Percentiles rank a stretch among this genome's conserved stretches.
These are phyloP conservation scores for Pararge aegeria DNA, from an alignment of 1,140 invertebrate species.

Conservation along the genomic window DNA sequence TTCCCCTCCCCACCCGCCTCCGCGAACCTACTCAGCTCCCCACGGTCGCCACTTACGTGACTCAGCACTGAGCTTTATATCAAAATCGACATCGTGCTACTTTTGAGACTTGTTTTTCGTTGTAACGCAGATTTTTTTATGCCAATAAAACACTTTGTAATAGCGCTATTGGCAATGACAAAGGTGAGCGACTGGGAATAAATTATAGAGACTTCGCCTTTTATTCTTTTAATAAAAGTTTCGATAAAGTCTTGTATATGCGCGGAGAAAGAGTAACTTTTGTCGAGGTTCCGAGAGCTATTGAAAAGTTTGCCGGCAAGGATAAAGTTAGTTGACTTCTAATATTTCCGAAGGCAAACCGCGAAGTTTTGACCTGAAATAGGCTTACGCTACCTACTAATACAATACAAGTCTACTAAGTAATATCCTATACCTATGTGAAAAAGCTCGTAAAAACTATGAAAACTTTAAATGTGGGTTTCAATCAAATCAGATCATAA, in stretches of 20 bases:
- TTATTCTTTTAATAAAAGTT: constrained; percentile 50
- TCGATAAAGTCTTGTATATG: constrained; percentile 5
- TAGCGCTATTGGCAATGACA: constrained; percentile 50
- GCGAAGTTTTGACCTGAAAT: constrained; percentile 25
- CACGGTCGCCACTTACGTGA: constrained; percentile 58
- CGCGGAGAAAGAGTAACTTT: constrained; percentile 32
- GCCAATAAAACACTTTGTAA: constrained; percentile 57
- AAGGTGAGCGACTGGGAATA: constrained; percentile 52
- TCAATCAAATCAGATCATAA: too few relatives aligned
- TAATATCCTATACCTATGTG: too few relatives aligned
- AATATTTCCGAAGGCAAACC: constrained; percentile 28
- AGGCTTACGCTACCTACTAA: constrained; percentile 14
- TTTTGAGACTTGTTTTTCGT: constrained; percentile 62
- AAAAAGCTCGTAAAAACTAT: too few relatives aligned
- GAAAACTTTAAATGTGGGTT: too few relatives aligned
- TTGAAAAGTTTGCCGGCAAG: constrained; percentile 30
- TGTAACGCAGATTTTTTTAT: constrained; percentile 48
- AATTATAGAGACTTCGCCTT: constrained; percentile 41
- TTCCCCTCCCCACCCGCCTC: constrained; percentile 30
- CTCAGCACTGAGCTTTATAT: constrained; percentile 65
- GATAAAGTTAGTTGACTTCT: constrained; percentile 29
- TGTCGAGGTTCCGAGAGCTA: constrained; percentile 23
- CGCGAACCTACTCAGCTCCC: constrained; percentile 31
- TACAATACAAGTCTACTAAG: neutral
- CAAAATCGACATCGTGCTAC: constrained; percentile 64